Base-by-base conservation (phyloP, 2,113 vertebrate genomes). In the Zosterops lateralis region DNA sequence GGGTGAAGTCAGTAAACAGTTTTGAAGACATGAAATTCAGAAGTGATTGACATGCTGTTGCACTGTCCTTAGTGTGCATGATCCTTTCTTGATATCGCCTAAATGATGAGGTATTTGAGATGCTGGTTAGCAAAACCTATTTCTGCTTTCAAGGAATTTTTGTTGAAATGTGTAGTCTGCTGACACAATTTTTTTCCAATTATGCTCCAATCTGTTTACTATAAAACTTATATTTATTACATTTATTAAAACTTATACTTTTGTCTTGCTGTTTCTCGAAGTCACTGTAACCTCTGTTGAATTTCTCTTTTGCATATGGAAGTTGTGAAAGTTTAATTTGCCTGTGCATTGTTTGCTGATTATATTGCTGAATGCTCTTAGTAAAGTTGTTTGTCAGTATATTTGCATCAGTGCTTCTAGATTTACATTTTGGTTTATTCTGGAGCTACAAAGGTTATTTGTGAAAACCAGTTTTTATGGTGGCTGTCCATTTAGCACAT, bases 131-230 rank as follows among this genome's bases (percentile, higher is more conserved):
- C 32, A 54, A 84, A 91, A 67, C 10, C 32, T 74, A 0, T n/a
- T 84, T 70, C 36, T 62, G 1, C 32, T 77, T 87, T 58, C 12
- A 72, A 61, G 32, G 12, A 51, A 9, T 70, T 84, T 67, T 77
- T 81, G 21, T 81, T 2, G 1, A 38, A 89, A 58, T 3, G 2
- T 2, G 2, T 31, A 9, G 21, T 84, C 48, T 81, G 8, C 45
- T 62, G 44, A 29, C 22, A 38, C 32, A 58, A 1, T 56, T 17
- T 45, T 84, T 77, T 64, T n/a, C 24, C 0, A 0, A 10, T 56
- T 78, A 32, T 34, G 17, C 9, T 40, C 11, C 72, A 14, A 42
- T 84, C 12, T 15, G 2, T 20, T 80, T 66, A 24, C 9, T 62
- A 4, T 47, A 62, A 58, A 42, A 50, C 65, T 1, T 38, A 38